phyloP scores from a whole-genome alignment of 1,140 invertebrate species.

The Drosophila prosaltans region DNA sequence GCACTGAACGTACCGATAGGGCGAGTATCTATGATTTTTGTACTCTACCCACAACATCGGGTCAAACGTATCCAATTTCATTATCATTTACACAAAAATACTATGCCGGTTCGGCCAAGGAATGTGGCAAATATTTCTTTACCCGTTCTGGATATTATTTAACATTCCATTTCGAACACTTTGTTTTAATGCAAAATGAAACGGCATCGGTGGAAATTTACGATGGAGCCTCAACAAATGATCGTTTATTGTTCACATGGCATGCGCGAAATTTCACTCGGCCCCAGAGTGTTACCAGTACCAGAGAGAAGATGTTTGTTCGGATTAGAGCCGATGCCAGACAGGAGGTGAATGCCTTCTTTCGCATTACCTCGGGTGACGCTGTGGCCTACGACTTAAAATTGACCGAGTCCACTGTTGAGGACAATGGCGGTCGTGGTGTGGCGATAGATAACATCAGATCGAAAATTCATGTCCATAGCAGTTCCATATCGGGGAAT shows the following conservation, averaged over 20 bases:
- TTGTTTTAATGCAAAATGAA: constrained; percentile 89
- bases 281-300: constrained; percentile 92
- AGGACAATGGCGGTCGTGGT: constrained; percentile 96
- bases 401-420: constrained; percentile 92
- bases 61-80: constrained; percentile 92
- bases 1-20: constrained; percentile 88
- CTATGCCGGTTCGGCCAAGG: constrained; percentile 87
- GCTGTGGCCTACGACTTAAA: constrained; percentile 94
- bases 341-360: constrained; percentile 88
- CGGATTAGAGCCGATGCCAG: constrained; percentile 88
- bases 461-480: constrained; percentile 91
- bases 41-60: constrained; percentile 90
- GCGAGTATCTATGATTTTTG: constrained; percentile 92
- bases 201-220: constrained; percentile 89
- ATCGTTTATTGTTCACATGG: constrained; percentile 88
- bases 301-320: constrained; percentile 90
- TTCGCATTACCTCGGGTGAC: constrained; percentile 90
- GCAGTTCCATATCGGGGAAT: constrained; percentile 93
- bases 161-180: constrained; percentile 92
- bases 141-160: constrained; percentile 90
- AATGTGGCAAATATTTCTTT: constrained; percentile 90
- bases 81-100: constrained; percentile 90
- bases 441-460: constrained; percentile 93
- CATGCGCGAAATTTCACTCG: constrained; percentile 90
- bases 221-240: constrained; percentile 89